Base-by-base conservation (phyloP, 2,797 vertebrate genomes). In the Echiichthys vipera region DNA sequence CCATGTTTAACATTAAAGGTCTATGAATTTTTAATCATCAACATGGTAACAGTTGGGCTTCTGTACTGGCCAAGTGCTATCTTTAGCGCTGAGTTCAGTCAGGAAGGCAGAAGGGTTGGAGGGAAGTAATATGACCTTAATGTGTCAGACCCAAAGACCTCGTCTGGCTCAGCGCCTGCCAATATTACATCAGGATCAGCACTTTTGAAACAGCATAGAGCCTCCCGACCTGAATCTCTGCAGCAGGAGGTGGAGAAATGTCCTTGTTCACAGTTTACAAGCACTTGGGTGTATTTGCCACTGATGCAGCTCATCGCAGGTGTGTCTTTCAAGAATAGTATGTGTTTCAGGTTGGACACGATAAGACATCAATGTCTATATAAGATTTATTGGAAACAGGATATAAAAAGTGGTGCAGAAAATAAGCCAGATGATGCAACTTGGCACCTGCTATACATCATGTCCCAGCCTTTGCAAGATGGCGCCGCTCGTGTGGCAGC, bases 41-140 rank as follows among this genome's bases (percentile, higher is more conserved):
- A 84, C 86, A 71, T 40, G 51, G 68, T 47, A 78, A 67, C 69
- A 85, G 53, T 74, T 32, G 66, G 84, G 46, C 67, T 27, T 59
- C 63, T 49, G 46, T 71, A 68, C 81, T 64, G 68, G 85, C 78
- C 40, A 15, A 37, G 71, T 24, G 76, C 91, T 94, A 92, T 93
- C 63, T 90, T 92, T 93, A 91, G 91, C 66, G 2, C 58, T 37
- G 2, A 0, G 61, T 74, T 69, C 62, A 32, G 87, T 64, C 73
- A 59, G 59, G 78, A 49, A 55, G 62, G 80, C 77, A 63, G 65
- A 74, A 67, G 56, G 80, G 85, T 78, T 83, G 65, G 69, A 63
- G 81, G 40, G 73, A 79, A 71, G 88, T 85, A 87, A 88, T 84
- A 88, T 93, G 91, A 94, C 94, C 93, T 95, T 94, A 93, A 92